Evolutionary conservation across 2,888 invertebrate species (phyloP).

Genomic region (Bugulina stolonifera): DNA sequence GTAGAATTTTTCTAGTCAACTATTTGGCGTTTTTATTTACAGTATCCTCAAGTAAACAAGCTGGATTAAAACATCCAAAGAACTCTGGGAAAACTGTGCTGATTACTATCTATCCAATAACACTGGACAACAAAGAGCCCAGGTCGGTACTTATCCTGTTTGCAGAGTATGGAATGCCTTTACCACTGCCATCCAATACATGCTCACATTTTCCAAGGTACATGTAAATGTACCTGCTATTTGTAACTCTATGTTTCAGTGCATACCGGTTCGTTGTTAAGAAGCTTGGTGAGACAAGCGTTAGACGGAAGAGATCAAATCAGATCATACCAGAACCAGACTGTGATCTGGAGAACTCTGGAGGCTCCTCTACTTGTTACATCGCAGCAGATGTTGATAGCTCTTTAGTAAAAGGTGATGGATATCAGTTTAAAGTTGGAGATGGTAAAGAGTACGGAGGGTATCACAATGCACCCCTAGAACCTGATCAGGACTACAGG

Average conservation of each 20-base stretch:
- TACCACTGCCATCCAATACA: no score
- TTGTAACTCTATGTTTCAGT: no score
- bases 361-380: background rate
- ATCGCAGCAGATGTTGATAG: slow-evolving; percentile 3
- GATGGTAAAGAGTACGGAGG: background rate
- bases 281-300: background rate
- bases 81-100: background rate
- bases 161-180: no score
- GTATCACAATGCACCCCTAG: slow-evolving; percentile 1
- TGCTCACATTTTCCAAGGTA: no score
- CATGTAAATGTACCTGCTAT: no score
- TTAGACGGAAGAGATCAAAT: background rate
- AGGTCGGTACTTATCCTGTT: background rate
- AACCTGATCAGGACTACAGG: background rate
- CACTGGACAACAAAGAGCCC: background rate
- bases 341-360: background rate
- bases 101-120: background rate
- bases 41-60: background rate
- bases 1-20: no score
- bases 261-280: background rate
- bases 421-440: background rate
- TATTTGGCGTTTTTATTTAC: no score
- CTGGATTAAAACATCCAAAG: background rate
- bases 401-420: background rate
- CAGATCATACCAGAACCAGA: background rate